A percentile compares a stretch with the other conserved stretches of the same genome.
Conservation (phyloP, 2,888 invertebrate genomes). For the Epinotia brunnichana region DNA sequence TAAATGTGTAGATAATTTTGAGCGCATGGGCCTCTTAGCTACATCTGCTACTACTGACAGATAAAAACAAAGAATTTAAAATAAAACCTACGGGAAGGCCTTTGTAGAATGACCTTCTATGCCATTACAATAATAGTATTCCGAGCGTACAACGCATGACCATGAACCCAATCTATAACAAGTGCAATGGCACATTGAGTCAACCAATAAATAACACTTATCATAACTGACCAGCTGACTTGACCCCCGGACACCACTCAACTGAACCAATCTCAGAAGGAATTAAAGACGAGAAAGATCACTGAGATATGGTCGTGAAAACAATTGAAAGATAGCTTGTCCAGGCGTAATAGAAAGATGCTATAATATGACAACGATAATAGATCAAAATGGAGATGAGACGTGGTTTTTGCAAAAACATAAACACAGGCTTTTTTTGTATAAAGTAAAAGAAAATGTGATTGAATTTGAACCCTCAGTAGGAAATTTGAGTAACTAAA, state of each 20-base stretch:
- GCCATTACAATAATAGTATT: slow-evolving; percentile 23
- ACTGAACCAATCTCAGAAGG: not conserved
- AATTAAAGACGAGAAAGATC: slow-evolving; percentile 7
- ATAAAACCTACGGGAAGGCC: not conserved
- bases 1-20: too few relatives aligned
- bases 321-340: slow-evolving; percentile 28
- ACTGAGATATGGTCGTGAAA: slow-evolving; percentile 6
- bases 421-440: not conserved
- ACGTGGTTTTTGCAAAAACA: not conserved
- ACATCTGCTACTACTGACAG: too few relatives aligned
- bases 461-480: not conserved
- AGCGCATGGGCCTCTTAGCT: too few relatives aligned
- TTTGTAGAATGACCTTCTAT: slow-evolving; percentile 22
- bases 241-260: slow-evolving; percentile 19
- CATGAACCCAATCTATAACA: slow-evolving; percentile 76
- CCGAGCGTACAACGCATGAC: slow-evolving; percentile 53
- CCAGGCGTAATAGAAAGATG: not conserved
- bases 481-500: not conserved
- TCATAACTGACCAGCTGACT: slow-evolving; percentile 66
- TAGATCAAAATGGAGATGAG: not conserved
- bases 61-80: not conserved
- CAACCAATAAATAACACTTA: slow-evolving; percentile 78
- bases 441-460: too few relatives aligned
- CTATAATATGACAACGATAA: not conserved
- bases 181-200: slow-evolving; percentile 77